A percentile compares a stretch with the other conserved stretches of the same genome.
phyloP scores from a whole-genome alignment of 2,113 vertebrate genomes.

The Regulus satrapa region DNA sequence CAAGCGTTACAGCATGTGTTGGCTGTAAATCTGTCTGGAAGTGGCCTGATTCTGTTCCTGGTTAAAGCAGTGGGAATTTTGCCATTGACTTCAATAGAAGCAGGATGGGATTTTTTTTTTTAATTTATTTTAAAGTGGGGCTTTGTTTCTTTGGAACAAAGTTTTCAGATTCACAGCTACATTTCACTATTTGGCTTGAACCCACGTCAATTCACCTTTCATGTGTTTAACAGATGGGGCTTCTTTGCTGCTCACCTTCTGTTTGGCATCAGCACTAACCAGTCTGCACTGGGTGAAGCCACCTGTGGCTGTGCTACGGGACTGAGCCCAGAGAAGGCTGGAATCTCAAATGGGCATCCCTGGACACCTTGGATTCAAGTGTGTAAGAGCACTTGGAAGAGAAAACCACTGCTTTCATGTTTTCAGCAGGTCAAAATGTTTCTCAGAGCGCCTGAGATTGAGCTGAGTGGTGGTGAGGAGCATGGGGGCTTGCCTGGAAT shows the following conservation, averaged over 20 bases:
- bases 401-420: neutral
- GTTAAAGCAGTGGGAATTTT: constrained; percentile 44
- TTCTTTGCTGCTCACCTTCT: constrained; percentile 16
- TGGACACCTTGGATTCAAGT: neutral
- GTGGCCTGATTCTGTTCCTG: constrained; percentile 37
- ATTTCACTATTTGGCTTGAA: neutral
- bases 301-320: neutral
- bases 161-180: constrained; percentile 1
- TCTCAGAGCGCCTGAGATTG: neutral
- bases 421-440: neutral
- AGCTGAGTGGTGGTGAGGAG: neutral
- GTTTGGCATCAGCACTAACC: neutral
- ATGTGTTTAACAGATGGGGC: constrained; percentile 23
- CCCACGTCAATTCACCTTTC: neutral
- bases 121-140: neutral
- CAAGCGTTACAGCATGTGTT: neutral
- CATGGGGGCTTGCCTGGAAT: neutral
- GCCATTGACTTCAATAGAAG: constrained; percentile 44
- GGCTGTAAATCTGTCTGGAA: constrained; percentile 47
- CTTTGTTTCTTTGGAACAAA: constrained; percentile 17
- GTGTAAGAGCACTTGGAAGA: neutral
- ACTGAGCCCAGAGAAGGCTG: neutral
- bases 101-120: constrained; percentile 14
- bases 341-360: neutral
- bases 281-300: neutral